Evolutionary conservation across 2,888 invertebrate species (phyloP), one percentile per base, ranked within the genome.

Genomic region (Lordiphosa andalusiaca): DNA sequence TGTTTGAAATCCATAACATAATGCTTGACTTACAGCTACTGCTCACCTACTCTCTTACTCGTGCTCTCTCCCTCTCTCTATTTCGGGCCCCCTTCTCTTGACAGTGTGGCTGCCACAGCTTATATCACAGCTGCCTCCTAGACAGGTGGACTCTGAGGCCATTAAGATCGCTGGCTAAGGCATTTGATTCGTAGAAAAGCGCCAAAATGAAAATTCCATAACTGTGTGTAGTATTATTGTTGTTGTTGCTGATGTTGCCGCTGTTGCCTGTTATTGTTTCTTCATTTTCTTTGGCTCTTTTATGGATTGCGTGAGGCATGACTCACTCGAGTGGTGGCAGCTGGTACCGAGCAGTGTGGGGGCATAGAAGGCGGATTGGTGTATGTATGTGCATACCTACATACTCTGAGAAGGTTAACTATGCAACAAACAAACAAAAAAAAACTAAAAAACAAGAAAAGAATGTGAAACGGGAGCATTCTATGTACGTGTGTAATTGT

Each of bases 301-400:
- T 63, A 50, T 64, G 56, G 61, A 57, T 84, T 59, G 74, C 70
- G 67, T 75, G 82, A 47, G 25, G 50, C 69, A 84, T 81, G 80
- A 81, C 73, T 81, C 80, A 81, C 59, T 73, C 53, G 54, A 53
- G 59, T 55, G 59, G 60, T 66, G 61, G 57, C 69, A 66, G 69
- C 67, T 61, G 69, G 69, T 63, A 65, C 35, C 33, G 19, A n/a
- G 16, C 36, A 35, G 35, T 21, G 35, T 21, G 33, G 21, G 47
- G 47, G 47, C 35, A 35, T 36, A 12, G 47, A 33, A 44, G 44
- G 33, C 42, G 25, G 30, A 21, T 4, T 40, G n/a, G 30, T 41
- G 23, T 41, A 37, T 16, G 16, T 16, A 16, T 16, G 16, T 16
- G 2, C 21, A 36, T 30, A 42, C 6, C 60, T 52, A 66, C 23